Evolutionary conservation across 2,113 vertebrate genomes (phyloP), one percentile per base, ranked within the genome.

Genomic region (Corythoichthys haematopterus): DNA sequence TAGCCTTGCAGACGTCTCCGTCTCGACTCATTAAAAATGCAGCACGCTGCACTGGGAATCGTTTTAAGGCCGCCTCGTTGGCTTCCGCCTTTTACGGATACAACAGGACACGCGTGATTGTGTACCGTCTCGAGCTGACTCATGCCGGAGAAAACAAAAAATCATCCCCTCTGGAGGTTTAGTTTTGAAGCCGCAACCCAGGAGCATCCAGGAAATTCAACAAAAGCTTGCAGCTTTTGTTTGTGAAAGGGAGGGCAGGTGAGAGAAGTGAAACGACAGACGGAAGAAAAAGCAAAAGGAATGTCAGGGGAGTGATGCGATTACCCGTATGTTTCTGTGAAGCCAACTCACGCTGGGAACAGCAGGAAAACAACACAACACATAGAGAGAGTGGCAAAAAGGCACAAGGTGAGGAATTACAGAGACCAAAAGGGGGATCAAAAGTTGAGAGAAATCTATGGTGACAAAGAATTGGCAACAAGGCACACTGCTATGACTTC

Each of bases 321-420:
- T 62, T 52, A 3, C n/a, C 65, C 68, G 64, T 65, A 78, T 64
- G 76, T 76, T 71, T 78, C 35, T 60, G 57, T 66, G 77, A 64
- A 50, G 75, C 75, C 68, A 80, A 80, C 82, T 77, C 50, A 82
- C 13, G 65, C 80, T 79, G 78, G 55, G 82, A 87, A 79, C 47
- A 45, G 83, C 80, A 73, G 84, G 76, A 84, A 79, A 88, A 87
- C 85, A 85, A 77, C 67, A 78, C 81, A 28, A 28, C 68, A 72
- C 80, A 79, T 70, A 85, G 57, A 55, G 60, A 64, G 66, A 45
- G 63, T 36, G 4, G 51, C 2, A 46, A 38, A 43, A 14, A 46
- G 56, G 45, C 6, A 65, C 61, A 28, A 53, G 72, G 47, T 46
- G 14, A 64, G 51, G 37, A 46, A 38, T 51, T 45, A 66, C 45